A percentile compares a stretch with the other conserved stretches of the same genome.
Conservation (phyloP, 2,797 vertebrate genomes). For the Ceryle rudis region DNA sequence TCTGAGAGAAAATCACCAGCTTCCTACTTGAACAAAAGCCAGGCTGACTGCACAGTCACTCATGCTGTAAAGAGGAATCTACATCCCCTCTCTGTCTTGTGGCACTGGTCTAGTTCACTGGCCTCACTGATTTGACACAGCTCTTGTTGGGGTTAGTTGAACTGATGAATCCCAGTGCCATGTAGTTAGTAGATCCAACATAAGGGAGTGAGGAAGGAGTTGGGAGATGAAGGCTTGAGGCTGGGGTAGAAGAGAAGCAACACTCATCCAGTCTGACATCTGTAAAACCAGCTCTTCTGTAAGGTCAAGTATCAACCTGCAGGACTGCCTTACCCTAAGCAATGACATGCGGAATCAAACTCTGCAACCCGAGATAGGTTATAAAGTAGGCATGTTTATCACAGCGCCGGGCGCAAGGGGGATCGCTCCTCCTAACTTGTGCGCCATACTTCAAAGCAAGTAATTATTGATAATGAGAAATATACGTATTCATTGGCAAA, state of each 20-base stretch:
- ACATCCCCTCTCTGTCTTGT: neutral
- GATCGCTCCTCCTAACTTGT: too few relatives aligned
- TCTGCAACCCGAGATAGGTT: too few relatives aligned
- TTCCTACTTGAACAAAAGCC: neutral
- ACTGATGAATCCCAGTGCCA: accelerated
- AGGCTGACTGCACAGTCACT: accelerated
- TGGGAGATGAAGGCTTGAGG: neutral
- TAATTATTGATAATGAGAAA: too few relatives aligned
- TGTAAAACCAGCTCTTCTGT: neutral
- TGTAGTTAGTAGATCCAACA: neutral
- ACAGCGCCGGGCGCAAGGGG: too few relatives aligned
- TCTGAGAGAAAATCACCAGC: neutral
- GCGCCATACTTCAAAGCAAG: too few relatives aligned
- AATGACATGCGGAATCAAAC: neutral
- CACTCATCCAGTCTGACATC: neutral
- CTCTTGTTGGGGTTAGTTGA: neutral
- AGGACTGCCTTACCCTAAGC: neutral
- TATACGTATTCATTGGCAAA: too few relatives aligned
- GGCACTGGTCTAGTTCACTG: accelerated
- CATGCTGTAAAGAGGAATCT: neutral
- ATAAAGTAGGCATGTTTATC: too few relatives aligned
- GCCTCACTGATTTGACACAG: neutral
- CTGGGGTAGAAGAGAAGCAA: neutral
- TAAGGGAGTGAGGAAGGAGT: neutral
- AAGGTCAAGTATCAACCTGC: neutral